Conservation (phyloP, 2,113 vertebrate species). For the Cariama cristata region DNA sequence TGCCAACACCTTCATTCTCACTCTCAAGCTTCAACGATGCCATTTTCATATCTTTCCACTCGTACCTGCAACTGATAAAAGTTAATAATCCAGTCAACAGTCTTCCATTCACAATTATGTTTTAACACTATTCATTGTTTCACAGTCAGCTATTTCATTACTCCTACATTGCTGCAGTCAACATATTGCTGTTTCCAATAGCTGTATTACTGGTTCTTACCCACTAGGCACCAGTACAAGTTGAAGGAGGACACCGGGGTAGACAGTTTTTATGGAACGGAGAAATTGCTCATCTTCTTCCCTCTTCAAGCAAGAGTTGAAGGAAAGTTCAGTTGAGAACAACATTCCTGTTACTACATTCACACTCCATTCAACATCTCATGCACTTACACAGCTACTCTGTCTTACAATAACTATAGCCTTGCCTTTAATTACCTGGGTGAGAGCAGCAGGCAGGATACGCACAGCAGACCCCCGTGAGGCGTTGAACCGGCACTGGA, state of each 20-base stretch:
- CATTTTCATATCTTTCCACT: neutral
- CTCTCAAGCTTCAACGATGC: neutral
- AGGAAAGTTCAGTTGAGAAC: neutral
- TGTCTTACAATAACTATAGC: neutral
- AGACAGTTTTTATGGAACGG: neutral
- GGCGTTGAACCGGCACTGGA: rapidly evolving
- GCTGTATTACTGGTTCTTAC: neutral
- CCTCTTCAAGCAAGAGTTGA: neutral
- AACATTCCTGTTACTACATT: neutral
- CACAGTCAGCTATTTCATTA: neutral
- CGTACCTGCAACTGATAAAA: neutral
- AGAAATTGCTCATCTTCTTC: neutral
- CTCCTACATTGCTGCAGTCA: neutral
- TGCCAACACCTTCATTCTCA: neutral
- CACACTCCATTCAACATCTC: neutral
- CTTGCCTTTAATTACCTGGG: neutral
- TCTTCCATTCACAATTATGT: neutral
- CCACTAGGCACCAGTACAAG: neutral
- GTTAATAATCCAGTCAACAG: neutral
- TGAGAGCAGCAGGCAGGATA: neutral
- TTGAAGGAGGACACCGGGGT: neutral
- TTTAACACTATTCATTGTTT: neutral
- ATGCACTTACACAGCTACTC: neutral
- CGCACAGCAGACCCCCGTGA: neutral
- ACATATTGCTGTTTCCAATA: neutral